A percentile compares a stretch with the other conserved stretches of the same genome.
Conservation (phyloP, 2,888 invertebrate genomes). For the Coecobrya sp. region DNA sequence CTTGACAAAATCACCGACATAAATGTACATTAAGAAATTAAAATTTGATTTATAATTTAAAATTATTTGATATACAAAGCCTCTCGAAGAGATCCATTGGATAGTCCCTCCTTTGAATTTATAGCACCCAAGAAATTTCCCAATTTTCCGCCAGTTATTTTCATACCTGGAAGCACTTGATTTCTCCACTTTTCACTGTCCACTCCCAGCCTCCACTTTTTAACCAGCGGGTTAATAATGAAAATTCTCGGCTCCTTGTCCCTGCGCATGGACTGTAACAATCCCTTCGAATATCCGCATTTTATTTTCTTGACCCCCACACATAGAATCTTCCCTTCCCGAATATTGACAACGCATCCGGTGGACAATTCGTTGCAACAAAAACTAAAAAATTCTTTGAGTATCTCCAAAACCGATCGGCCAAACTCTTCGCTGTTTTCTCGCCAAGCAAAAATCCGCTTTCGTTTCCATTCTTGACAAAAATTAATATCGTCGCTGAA, state of each 20-base stretch:
- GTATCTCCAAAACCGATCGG: background rate
- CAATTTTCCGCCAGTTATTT: background rate
- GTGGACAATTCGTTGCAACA: background rate
- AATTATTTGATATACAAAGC: too few relatives aligned
- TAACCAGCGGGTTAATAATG: background rate
- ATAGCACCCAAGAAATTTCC: too few relatives aligned
- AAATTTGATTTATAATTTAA: too few relatives aligned
- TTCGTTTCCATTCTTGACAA: background rate
- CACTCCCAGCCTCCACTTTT: background rate
- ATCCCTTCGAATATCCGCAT: background rate
- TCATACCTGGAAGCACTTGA: background rate
- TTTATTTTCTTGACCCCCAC: background rate
- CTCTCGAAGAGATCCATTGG: too few relatives aligned
- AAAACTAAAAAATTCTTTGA: background rate
- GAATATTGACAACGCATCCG: background rate
- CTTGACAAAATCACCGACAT: too few relatives aligned
- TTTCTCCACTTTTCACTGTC: background rate
- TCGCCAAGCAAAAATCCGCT: background rate
- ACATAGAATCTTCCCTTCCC: background rate
- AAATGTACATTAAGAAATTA: too few relatives aligned
- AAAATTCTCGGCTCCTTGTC: background rate
- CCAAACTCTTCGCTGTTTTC: background rate
- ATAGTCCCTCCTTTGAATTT: too few relatives aligned
- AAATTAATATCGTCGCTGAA: background rate
- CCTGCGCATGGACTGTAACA: background rate